Percentiles rank a stretch among this genome's conserved stretches.
These are phyloP conservation scores for Neoaliturus tenellus DNA, from an alignment of 2,888 invertebrate species.

Conservation along the genomic window DNA sequence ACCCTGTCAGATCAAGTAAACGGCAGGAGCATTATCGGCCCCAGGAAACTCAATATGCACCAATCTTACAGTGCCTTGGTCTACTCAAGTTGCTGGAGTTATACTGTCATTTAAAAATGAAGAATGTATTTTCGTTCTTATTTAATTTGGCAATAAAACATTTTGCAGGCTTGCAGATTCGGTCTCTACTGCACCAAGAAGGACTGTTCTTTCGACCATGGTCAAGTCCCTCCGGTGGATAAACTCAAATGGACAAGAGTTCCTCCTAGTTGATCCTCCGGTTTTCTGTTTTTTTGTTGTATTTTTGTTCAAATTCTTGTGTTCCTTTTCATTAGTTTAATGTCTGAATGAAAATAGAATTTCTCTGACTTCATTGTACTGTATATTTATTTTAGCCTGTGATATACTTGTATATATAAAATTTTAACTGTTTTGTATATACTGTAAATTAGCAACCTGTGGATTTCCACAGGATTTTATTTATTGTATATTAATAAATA, in stretches of 20 bases:
- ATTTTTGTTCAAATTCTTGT: constrained; percentile 42
- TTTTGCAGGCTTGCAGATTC: constrained; percentile 62
- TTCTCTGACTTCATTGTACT: constrained; percentile 21
- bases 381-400: constrained; percentile 51
- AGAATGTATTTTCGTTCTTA: too few relatives aligned
- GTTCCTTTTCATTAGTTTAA: constrained; percentile 21
- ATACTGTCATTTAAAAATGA: too few relatives aligned
- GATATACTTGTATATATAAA: constrained; percentile 34
- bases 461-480: not conserved
- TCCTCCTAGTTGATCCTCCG: constrained; percentile 30
- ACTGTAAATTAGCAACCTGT: not conserved
- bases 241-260: constrained; percentile 57
- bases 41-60: too few relatives aligned
- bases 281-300: constrained; percentile 31
- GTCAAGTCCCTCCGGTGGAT: constrained; percentile 37
- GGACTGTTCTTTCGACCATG: constrained; percentile 63
- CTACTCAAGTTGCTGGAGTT: too few relatives aligned
- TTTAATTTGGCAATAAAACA: too few relatives aligned
- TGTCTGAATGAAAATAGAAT: constrained; percentile 29
- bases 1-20: too few relatives aligned
- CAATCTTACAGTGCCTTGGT: too few relatives aligned
- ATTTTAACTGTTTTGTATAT: constrained; percentile 9
- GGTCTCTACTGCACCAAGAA: constrained; percentile 63
- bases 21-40: too few relatives aligned
- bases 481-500: constrained; percentile 10